phyloP scores from a whole-genome alignment of 2,888 invertebrate species.

The Lepidocyrtinus sp. region DNA sequence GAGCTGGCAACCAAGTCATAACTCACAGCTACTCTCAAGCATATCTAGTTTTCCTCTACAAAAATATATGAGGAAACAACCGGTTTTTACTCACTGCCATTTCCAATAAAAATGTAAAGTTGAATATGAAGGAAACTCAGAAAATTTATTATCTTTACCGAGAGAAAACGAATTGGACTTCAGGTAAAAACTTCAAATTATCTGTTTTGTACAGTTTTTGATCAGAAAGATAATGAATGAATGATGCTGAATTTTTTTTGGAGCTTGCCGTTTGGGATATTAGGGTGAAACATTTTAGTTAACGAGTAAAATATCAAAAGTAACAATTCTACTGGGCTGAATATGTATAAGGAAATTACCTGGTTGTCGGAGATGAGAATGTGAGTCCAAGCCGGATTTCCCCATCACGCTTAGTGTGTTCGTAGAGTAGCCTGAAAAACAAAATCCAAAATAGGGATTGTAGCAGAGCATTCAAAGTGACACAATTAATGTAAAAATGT shows the following conservation, averaged over 20 bases:
- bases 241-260: background rate
- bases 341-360: too few relatives aligned
- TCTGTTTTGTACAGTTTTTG: too few relatives aligned
- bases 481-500: background rate
- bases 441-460: background rate
- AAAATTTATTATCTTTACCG: conserved; percentile 1
- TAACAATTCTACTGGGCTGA: conserved; percentile 68
- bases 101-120: too few relatives aligned
- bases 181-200: too few relatives aligned
- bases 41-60: too few relatives aligned
- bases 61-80: too few relatives aligned
- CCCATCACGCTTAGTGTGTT: conserved; percentile 85
- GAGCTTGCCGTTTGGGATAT: background rate
- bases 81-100: too few relatives aligned
- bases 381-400: conserved; percentile 88
- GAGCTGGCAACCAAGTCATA: conserved; percentile 58
- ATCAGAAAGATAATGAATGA: too few relatives aligned
- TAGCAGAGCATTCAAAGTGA: background rate
- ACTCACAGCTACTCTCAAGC: conserved; percentile 60
- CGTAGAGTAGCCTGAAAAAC: conserved; percentile 84
- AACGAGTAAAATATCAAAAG: background rate
- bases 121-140: too few relatives aligned
- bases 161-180: too few relatives aligned
- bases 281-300: background rate
- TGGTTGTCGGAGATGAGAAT: conserved; percentile 91